These are phyloP conservation scores for Lutraria lutraria DNA, from an alignment of 2,888 invertebrate species.

Conservation along the genomic window DNA sequence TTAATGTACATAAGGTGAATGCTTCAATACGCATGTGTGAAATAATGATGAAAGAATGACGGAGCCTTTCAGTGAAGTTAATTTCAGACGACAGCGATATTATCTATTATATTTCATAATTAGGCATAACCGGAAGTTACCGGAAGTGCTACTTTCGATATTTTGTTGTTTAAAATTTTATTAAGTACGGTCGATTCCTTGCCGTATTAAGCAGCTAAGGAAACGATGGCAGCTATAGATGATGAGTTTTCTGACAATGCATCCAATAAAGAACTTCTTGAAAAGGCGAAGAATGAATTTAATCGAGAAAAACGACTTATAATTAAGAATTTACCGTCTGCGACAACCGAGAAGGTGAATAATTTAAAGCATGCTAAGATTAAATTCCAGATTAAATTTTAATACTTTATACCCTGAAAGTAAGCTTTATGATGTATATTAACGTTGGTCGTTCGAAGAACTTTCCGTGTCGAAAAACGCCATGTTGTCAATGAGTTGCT, in stretches of 20 bases:
- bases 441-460: no score
- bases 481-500: no score
- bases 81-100: no score
- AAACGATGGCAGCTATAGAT: neutral
- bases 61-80: no score
- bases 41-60: no score
- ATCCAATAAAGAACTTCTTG: slow-evolving; percentile 61
- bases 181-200: neutral
- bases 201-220: neutral
- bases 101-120: no score
- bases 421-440: neutral
- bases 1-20: no score
- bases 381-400: no score
- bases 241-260: slow-evolving; percentile 37
- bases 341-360: slow-evolving; percentile 73
- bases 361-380: no score
- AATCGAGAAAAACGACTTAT: slow-evolving; percentile 75
- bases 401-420: neutral
- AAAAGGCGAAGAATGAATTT: slow-evolving; percentile 73
- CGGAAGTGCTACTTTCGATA: slow-evolving; percentile 18
- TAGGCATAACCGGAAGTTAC: neutral
- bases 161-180: neutral
- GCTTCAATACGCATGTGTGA: no score
- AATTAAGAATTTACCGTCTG: slow-evolving; percentile 76
- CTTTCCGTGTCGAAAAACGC: no score